Evolutionary conservation across 2,888 invertebrate species (phyloP), one percentile per base, ranked within the genome.

Genomic region (Perizoma affinitatum): DNA sequence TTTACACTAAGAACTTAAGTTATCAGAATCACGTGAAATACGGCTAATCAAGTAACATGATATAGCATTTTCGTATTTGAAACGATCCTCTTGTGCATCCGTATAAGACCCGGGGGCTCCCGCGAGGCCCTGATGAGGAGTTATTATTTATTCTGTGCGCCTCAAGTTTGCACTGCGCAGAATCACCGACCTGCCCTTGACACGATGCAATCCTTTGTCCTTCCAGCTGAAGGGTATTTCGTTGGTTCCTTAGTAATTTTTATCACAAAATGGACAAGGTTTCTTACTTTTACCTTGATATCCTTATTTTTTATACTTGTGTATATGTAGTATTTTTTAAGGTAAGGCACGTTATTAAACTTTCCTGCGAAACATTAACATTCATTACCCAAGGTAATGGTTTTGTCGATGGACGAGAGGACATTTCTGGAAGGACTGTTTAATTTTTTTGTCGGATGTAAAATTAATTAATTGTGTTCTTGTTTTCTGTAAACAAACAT

Each of bases 141-240:
- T 10, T 58, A 47, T 57, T 46, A 43, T 57, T 38, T 55, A 63
- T 58, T 48, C 58, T 48, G 54, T 58, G 55, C 34, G 55, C 34
- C 35, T 45, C 41, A 41, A 60, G 57, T 52, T 58, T 49, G 61
- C 47, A 66, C 74, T 90, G 91, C 91, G 91, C 90, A 90, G 90
- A 90, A 87, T 90, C 90, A 82, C 76, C 77, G 90, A 76, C 91
- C 88, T 82, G 85, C 75, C 91, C 91, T 92, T 91, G 91, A 90
- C 91, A 73, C 66, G 75, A 70, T 79, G 80, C 82, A 82, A 74
- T 86, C 83, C 86, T 88, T 86, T 86, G 85, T 89, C 86, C 90
- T 87, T 83, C 72, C 71, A 61, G 57, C 52, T 48, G 54, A 61
- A 56, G 52, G 58, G 9, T 43, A 53, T 46, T 61, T 58, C 54